A percentile compares a stretch with the other conserved stretches of the same genome.
Conservation (phyloP, 2,797 vertebrate genomes). For the Scleropages formosus region DNA sequence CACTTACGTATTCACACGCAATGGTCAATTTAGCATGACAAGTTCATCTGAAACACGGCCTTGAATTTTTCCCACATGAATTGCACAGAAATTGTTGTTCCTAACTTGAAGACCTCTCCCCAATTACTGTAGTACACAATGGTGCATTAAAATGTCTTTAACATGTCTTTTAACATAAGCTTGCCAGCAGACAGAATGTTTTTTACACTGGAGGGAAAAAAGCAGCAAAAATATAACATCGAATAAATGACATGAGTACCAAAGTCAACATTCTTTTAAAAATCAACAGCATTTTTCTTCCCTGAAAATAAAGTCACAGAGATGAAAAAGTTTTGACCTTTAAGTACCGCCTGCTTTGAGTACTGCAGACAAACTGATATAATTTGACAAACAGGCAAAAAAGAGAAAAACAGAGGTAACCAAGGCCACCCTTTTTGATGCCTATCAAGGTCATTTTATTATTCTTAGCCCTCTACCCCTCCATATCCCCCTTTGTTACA, state of each 20-base stretch:
- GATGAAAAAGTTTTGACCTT: background rate
- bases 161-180: background rate
- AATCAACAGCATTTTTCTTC: background rate
- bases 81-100: too few relatives aligned
- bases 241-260: background rate
- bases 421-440: background rate
- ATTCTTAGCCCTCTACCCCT: slow-evolving; percentile 25
- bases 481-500: slow-evolving; percentile 36
- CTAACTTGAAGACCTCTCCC: too few relatives aligned
- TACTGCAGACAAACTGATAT: background rate
- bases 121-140: too few relatives aligned
- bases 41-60: too few relatives aligned
- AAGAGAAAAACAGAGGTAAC: background rate
- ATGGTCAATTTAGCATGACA: too few relatives aligned
- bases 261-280: background rate
- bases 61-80: too few relatives aligned
- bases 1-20: too few relatives aligned
- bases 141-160: slow-evolving; percentile 10
- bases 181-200: background rate
- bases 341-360: background rate
- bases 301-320: background rate
- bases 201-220: background rate
- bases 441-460: slow-evolving; percentile 31
- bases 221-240: background rate
- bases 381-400: background rate